Base-by-base conservation (phyloP, 2,113 vertebrate genomes). In the Ceyx margarethae region DNA sequence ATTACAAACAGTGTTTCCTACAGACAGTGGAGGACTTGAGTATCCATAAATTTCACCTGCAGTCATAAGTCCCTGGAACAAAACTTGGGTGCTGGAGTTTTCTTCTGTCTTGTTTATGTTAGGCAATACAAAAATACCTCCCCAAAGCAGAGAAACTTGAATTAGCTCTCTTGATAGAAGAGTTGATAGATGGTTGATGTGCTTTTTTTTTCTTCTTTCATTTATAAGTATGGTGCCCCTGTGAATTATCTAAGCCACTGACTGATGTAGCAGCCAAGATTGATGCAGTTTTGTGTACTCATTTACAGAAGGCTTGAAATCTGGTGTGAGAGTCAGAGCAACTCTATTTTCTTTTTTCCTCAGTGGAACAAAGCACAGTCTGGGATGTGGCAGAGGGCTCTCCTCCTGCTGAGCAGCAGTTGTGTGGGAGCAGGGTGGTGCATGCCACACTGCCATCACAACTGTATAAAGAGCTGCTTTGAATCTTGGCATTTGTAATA, bases 281-380 rank as follows among this genome's bases (percentile, higher is more conserved):
- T 16, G 13, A 80, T 91, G 64, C 0, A 33, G 89, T 95, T 95
- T 94, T 96, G 79, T 91, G 94, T 96, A 67, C 68, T 87, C 75
- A 57, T 91, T 89, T 95, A 65, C 61, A 72, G 83, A 25, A 90
- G 78, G 68, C 91, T 26, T 60, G 57, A 87, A 82, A 85, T 87
- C 61, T 94, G 72, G 85, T 82, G n/a, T 73, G 72, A 42, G n/a
- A 78, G 74, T 28, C 48, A 77, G 40, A 67, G 28, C n/a, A 89
- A 37, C 64, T 82, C 6, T 73, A 53, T 87, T 85, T 91, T 61
- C 66, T 40, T 88, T 88, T 74, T 90, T 74, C 81, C 62, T 62
- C 19, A 17, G 35, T 77, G 64, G 56, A 61, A 76, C 72, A 48
- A 60, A 91, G n/a, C 51, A 45, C 21, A 45, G 15, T 35, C 31